Conservation (phyloP, 2,113 vertebrate genomes). For the Crotalus tigris region DNA sequence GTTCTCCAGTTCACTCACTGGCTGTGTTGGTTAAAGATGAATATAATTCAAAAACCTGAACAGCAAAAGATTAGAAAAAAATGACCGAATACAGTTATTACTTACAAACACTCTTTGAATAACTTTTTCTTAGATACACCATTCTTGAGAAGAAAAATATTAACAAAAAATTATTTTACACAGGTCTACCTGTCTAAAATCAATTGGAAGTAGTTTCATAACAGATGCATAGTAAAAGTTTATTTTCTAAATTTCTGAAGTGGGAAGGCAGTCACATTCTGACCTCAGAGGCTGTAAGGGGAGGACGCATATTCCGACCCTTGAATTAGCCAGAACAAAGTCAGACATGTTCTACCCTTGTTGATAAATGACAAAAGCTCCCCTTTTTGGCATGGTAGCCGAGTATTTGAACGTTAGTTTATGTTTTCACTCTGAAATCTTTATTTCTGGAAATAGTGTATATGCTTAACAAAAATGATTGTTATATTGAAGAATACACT, state of each 20-base stretch:
- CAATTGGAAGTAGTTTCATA: not conserved
- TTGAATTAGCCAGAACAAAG: not conserved
- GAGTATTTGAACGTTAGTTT: not conserved
- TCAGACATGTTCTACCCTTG: not conserved
- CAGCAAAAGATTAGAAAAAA: not conserved
- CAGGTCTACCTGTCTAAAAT: not conserved
- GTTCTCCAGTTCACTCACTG: not conserved
- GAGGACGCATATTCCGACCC: not conserved
- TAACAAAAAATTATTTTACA: not conserved
- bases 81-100: not conserved
- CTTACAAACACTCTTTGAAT: not conserved
- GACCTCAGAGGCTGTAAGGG: not conserved
- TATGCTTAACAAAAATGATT: not conserved
- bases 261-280: not conserved
- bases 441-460: slow-evolving; percentile 9
- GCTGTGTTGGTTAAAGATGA: not conserved
- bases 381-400: not conserved
- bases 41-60: not conserved
- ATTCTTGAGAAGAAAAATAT: not conserved
- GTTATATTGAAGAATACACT: not conserved
- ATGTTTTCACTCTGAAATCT: not conserved
- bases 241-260: not conserved
- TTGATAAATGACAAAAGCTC: not conserved
- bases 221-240: not conserved
- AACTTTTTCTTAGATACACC: not conserved